Evolutionary conservation across 2,797 vertebrate species (phyloP).

Genomic region (Lagodon rhomboides): DNA sequence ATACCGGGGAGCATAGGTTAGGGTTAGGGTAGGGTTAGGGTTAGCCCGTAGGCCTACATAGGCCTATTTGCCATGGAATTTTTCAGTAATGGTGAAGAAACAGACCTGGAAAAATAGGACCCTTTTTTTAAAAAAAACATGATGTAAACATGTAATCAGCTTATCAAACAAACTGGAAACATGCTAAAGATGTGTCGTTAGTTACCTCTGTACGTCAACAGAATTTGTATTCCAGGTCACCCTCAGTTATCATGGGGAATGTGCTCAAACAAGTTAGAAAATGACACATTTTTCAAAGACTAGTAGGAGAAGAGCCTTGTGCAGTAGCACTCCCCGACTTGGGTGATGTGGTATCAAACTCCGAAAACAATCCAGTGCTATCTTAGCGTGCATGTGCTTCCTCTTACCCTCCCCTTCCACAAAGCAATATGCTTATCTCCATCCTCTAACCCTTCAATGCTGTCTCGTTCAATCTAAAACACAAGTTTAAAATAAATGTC

Average conservation of each 20-base stretch:
- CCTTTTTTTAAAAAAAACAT: no score
- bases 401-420: background rate
- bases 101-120: no score
- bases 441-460: slow-evolving; percentile 23
- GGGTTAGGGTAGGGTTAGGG: no score
- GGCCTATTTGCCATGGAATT: no score
- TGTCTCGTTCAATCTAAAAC: slow-evolving; percentile 22
- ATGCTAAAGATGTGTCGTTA: no score
- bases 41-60: no score
- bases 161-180: no score
- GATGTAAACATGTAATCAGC: background rate
- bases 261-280: slow-evolving; percentile 45
- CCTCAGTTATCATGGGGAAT: slow-evolving; percentile 54
- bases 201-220: slow-evolving; percentile 11
- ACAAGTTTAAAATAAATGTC: slow-evolving; percentile 21
- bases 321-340: slow-evolving; percentile 39
- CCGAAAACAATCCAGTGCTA: slow-evolving; percentile 60
- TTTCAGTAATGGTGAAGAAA: no score
- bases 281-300: slow-evolving; percentile 18
- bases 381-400: slow-evolving; percentile 7
- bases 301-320: slow-evolving; percentile 17
- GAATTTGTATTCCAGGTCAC: slow-evolving; percentile 50
- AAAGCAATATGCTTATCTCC: slow-evolving; percentile 20
- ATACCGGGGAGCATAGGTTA: no score
- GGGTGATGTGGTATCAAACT: slow-evolving; percentile 55